phyloP scores from a whole-genome alignment of 2,797 vertebrate species.

The Arrhamphus sclerolepis region DNA sequence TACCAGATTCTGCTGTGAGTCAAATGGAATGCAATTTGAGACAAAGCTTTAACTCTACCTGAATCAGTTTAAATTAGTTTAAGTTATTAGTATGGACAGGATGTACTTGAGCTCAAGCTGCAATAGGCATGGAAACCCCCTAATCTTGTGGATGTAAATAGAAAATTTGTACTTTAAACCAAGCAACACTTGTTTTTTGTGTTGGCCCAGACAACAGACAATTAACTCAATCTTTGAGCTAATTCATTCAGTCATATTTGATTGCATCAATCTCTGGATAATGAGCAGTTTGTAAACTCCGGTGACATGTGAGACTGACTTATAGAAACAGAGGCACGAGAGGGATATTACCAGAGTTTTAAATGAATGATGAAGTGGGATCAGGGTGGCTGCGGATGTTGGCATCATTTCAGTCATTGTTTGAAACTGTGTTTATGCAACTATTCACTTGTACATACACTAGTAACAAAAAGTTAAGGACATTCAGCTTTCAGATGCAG shows the following conservation, averaged over 20 bases:
- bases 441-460: no score
- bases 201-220: constrained; percentile 33
- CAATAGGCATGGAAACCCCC: constrained; percentile 41
- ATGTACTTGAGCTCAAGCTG: constrained; percentile 27
- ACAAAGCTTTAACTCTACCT: constrained; percentile 24
- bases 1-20: constrained; percentile 24
- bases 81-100: constrained; percentile 36
- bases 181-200: constrained; percentile 30
- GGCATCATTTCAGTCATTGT: no score
- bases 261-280: constrained; percentile 50
- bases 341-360: no score
- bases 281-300: constrained; percentile 76
- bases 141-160: constrained; percentile 50
- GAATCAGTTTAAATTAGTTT: constrained; percentile 40
- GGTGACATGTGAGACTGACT: constrained; percentile 51
- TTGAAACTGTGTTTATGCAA: no score
- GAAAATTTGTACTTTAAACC: constrained; percentile 17
- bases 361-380: no score
- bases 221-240: constrained; percentile 43
- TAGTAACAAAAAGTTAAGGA: no score
- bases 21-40: constrained; percentile 11
- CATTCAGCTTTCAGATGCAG: no score
- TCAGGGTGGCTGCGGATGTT: no score
- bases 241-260: constrained; percentile 34
- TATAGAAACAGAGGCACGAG: background rate